phyloP scores from a whole-genome alignment of 2,888 invertebrate genomes.

The Ryuthela nishihirai region DNA sequence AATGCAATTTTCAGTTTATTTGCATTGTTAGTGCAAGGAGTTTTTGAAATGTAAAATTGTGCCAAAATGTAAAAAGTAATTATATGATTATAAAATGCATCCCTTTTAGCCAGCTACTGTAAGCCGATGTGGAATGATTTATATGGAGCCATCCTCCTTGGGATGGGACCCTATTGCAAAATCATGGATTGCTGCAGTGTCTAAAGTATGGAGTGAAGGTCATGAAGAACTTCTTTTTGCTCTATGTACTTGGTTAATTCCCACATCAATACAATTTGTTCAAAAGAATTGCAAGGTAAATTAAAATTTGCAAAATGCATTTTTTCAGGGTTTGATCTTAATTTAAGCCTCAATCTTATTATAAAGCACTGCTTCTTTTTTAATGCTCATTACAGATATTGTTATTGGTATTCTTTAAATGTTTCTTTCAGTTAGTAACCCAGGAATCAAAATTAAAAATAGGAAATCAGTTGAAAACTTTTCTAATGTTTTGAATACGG shows the following conservation, averaged over 20 bases:
- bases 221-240: constrained; percentile 58
- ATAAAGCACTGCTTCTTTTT: too few relatives aligned
- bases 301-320: too few relatives aligned
- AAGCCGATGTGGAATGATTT: constrained; percentile 91
- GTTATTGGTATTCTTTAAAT: too few relatives aligned
- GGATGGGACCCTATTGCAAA: constrained; percentile 77
- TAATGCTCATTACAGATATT: too few relatives aligned
- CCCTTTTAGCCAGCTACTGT: constrained; percentile 69
- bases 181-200: constrained; percentile 72
- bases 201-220: constrained; percentile 56
- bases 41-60: background rate
- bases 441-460: too few relatives aligned
- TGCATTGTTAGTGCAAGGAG: too few relatives aligned
- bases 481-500: too few relatives aligned
- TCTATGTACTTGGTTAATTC: constrained; percentile 66
- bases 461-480: too few relatives aligned
- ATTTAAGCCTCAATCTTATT: too few relatives aligned
- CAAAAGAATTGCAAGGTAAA: constrained; percentile 62
- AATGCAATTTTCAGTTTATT: too few relatives aligned
- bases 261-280: constrained; percentile 69
- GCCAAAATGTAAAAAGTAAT: background rate
- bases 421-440: too few relatives aligned
- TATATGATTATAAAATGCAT: background rate
- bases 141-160: constrained; percentile 76
- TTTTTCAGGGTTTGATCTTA: too few relatives aligned